Base-by-base conservation (phyloP, 2,888 invertebrate species). In the Polymixis flavicincta region DNA sequence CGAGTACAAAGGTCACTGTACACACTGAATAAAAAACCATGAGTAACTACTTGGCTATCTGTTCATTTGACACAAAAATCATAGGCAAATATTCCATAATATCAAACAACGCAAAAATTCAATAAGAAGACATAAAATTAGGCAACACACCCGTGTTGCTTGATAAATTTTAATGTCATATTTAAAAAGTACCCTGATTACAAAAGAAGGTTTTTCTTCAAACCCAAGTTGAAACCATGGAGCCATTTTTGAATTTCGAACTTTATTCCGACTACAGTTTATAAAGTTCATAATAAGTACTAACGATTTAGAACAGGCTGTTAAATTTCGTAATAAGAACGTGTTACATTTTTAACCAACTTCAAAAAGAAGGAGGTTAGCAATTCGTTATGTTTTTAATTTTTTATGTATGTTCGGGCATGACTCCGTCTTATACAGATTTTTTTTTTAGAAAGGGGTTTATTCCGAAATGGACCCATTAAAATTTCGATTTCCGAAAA, bases 51-150 rank as follows among this genome's bases (percentile, higher is more conserved):
- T n/a, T 69, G 28, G 14, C 13, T 59, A 59, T 59, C 19, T 66
- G 25, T 66, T 28, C 11, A 42, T 54, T 66, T 66, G 1, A 19
- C n/a, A 52, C 5, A 66, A 50, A n/a, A 52, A 25, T 54, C 5
- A 13, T 65, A 66, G n/a, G n/a, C n/a, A 66, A 66, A n/a, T 71
- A 17, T 64, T 48, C 14, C 25, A 37, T 32, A 22, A 19, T 69
- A 22, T 42, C 17, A 42, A 54, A 65, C 28, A 54, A 22, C 7
- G 7, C 42, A 28, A 19, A 59, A 42, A 42, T 66, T 1, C 28
- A 65, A 28, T 52, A 28, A 66, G 8, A 42, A 54, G 25, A 22
- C 28, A 11, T 52, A 42, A 42, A 52, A 66, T 1, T 52, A 28
- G 17, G 42, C 66, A 52, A 65, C 52, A 52, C 4, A 13, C 66